Evolutionary conservation across 2,113 vertebrate species (phyloP), one percentile per base, ranked within the genome.

Genomic region (Spermophilus dauricus): DNA sequence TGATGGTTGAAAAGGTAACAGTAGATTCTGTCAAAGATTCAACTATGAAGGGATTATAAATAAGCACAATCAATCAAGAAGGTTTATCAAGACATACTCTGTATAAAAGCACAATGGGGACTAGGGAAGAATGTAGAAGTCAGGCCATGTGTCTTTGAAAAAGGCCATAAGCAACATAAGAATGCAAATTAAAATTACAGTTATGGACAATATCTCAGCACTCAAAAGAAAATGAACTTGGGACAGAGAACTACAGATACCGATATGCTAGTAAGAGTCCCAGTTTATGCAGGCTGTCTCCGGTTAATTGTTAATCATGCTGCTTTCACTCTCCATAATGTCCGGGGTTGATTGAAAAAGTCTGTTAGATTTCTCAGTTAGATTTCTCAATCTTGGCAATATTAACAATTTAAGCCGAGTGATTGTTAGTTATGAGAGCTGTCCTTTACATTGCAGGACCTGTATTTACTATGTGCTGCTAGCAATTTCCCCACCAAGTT

Each of bases 1-100:
- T 89, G 70, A 93, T 37, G 37, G 95, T 93, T 93, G 70, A 82
- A 58, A 94, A 56, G 83, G 96, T 93, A 92, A 95, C 85, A 51
- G 75, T 77, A 56, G 83, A 75, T 96, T 94, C 93, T 94, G 48
- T 93, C 83, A 92, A 97, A 82, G 58, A 89, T 28, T 75, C 48
- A 32, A 5, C 51, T 95, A 56, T 93, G 80, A 96, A 93, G 89
- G 97, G 91, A 91, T 96, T 86, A 91, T 83, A 70, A 91, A 70
- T 96, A 96, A 92, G 45, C 30, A 89, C 73, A 82, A 75, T 88
- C 82, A 94, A 82, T 91, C 85, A 95, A 86, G 39, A 85, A 93
- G 86, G 2, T 96, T 96, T 96, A 69, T 93, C 37, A 39, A 77
- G 51, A 34, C 76, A 8, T 18, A 2, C 37, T 89, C n/a, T 70